These are phyloP conservation scores for Melospiza melodia DNA, from an alignment of 2,113 vertebrate genomes.

Conservation along the genomic window DNA sequence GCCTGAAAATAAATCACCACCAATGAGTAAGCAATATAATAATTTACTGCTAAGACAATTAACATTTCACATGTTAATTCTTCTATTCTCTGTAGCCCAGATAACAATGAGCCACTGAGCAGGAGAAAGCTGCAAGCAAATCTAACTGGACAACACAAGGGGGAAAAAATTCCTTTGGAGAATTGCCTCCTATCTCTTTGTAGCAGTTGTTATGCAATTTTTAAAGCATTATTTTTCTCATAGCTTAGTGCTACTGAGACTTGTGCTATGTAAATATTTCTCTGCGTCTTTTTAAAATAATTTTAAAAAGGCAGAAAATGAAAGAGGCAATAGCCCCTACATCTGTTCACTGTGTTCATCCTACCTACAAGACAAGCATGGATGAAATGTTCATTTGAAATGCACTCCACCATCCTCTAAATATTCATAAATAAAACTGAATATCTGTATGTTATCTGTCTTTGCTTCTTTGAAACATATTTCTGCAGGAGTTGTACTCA, in stretches of 20 bases:
- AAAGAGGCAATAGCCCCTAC: neutral
- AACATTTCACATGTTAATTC: slow-evolving; percentile 59
- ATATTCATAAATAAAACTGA: neutral
- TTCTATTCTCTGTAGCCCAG: slow-evolving; percentile 28
- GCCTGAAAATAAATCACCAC: slow-evolving; percentile 27
- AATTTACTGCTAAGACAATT: slow-evolving; percentile 58
- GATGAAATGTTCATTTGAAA: neutral
- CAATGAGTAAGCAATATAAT: slow-evolving; percentile 52
- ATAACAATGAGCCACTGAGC: slow-evolving; percentile 2
- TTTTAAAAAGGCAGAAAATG: neutral
- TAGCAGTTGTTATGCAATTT: neutral
- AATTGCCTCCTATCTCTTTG: neutral
- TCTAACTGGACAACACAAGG: neutral
- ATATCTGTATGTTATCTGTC: neutral
- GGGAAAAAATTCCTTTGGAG: neutral
- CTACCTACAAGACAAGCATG: neutral
- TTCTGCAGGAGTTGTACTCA: neutral
- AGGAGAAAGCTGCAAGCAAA: slow-evolving; percentile 13
- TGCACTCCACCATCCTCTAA: neutral
- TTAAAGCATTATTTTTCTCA: neutral
- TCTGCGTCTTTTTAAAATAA: neutral
- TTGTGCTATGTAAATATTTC: neutral
- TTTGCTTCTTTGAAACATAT: neutral
- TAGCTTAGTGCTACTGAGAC: neutral
- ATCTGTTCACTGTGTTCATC: neutral